Base-by-base conservation (phyloP, 2,888 invertebrate genomes). In the Mythimna loreyi region DNA sequence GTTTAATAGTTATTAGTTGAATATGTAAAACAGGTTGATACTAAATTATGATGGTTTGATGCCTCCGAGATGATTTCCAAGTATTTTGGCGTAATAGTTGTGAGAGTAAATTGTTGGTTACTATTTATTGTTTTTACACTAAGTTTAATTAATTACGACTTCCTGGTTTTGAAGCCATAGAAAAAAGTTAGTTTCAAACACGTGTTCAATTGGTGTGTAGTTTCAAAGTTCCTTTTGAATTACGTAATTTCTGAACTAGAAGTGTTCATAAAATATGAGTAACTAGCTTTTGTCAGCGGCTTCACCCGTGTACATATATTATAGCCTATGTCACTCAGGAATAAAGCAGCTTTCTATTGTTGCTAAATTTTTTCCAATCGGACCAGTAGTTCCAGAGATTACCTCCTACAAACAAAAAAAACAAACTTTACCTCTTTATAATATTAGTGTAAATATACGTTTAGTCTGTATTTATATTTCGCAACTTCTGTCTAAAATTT, bases 1-100 rank as follows among this genome's bases (percentile, higher is more conserved):
- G 7, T 75, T 73, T 50, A 58, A 67, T 59, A 60, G 68, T 77
- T 73, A 67, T 58, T 73, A 61, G n/a, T 55, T 70, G 30, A 45
- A n/a, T 33, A 21, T 69, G 55, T 30, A 23, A 25, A 9, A 43
- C 11, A 19, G 28, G 56, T 45, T 60, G 4, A 6, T 28, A 61
- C 19, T 4, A 49, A 69, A 70, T 50, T 70, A 56, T 49, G 23
- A 25, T 45, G 16, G 4, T 2, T 11, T n/a, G 19, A n/a, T 40
- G 28, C 5, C 49, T 36, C 11, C 5, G 23, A 59, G 45, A 13
- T 9, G 6, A 40, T 9, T 57, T 33, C 52, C 33, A 43, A 7
- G 9, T 56, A 36, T 23, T 9, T 3, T 36, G 4, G 0, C 19
- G 16, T 40, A 16, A 40, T 40, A 16, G 5, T 1, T 40, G 40